These are phyloP conservation scores for Tenebrosternarchus preto DNA, from an alignment of 2,113 vertebrate genomes.

Conservation along the genomic window DNA sequence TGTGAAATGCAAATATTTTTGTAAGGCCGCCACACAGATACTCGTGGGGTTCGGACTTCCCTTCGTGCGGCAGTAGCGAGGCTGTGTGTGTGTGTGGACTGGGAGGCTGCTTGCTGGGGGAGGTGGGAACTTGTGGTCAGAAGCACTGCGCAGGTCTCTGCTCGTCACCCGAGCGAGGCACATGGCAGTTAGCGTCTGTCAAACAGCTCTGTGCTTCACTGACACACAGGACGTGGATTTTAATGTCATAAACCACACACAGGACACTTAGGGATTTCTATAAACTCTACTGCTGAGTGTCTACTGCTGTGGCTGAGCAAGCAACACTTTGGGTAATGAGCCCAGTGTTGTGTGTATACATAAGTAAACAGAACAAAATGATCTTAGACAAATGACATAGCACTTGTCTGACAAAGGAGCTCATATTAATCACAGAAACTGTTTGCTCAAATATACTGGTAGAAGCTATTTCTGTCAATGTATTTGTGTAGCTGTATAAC, in stretches of 20 bases:
- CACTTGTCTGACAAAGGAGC: not conserved
- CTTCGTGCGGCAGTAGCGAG: conserved; percentile 14
- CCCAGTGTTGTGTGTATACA: not conserved
- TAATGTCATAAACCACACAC: not conserved
- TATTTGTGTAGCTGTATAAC: no score
- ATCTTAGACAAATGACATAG: not conserved
- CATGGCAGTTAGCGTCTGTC: not conserved
- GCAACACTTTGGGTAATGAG: not conserved
- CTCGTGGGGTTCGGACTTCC: conserved; percentile 38
- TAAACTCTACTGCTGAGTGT: not conserved
- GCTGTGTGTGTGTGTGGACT: conserved; percentile 11
- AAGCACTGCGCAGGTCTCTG: not conserved
- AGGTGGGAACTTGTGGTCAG: not conserved
- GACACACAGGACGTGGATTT: not conserved
- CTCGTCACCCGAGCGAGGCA: not conserved
- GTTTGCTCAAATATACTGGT: no score
- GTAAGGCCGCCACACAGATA: conserved; percentile 39
- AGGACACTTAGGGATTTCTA: not conserved
- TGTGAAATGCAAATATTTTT: conserved; percentile 52
- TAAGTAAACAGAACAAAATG: not conserved
- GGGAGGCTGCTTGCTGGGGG: conserved; percentile 12
- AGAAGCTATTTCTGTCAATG: no score
- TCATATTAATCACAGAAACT: not conserved
- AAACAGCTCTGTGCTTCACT: not conserved
- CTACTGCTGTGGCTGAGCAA: not conserved